phyloP scores from a whole-genome alignment of 2,113 vertebrate species.

The Microcebus griseorufus region DNA sequence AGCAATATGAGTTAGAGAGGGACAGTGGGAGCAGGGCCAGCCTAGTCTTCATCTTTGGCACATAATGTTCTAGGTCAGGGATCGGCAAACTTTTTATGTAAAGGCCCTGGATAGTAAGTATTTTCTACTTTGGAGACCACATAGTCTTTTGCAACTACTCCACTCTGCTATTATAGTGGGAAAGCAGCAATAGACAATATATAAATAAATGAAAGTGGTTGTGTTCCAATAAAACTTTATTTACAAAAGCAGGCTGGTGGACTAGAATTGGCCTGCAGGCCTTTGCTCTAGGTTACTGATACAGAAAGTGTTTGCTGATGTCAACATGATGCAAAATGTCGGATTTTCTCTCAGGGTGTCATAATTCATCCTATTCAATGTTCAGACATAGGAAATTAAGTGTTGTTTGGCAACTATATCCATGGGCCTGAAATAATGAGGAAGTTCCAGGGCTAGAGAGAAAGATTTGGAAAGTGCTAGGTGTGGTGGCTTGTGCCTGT shows the following conservation, averaged over 20 bases:
- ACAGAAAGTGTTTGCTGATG: background rate
- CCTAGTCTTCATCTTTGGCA: background rate
- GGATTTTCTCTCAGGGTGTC: background rate
- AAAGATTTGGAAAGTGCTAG: background rate
- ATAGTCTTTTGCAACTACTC: background rate
- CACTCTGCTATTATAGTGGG: background rate
- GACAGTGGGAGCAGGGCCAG: no score
- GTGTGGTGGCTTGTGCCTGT: no score
- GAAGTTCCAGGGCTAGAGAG: background rate
- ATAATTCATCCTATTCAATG: no score
- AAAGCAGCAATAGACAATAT: background rate
- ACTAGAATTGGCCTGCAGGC: background rate
- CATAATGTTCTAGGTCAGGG: background rate
- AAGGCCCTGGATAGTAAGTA: background rate
- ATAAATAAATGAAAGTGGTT: background rate
- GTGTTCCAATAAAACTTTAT: background rate
- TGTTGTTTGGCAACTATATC: background rate
- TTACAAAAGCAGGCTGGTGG: background rate
- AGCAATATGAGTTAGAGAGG: background rate
- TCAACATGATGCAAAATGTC: background rate
- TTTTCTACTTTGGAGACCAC: background rate
- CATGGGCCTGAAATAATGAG: background rate
- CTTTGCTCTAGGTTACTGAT: background rate
- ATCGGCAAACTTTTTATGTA: background rate
- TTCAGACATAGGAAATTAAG: background rate